Base-by-base conservation (phyloP, 2,888 invertebrate species). In the Allygus modestus region DNA sequence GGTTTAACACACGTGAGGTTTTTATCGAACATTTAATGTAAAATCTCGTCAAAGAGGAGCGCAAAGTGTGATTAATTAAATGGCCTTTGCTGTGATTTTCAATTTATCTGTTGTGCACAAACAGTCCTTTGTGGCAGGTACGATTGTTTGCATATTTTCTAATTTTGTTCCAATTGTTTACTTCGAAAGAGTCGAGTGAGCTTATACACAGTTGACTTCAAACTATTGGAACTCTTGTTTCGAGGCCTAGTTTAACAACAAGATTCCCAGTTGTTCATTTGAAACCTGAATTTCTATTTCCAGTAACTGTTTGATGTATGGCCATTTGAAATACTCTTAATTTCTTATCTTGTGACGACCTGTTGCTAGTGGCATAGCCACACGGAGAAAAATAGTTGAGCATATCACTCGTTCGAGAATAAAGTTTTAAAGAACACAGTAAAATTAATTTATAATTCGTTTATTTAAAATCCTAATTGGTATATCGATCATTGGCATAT, bases 71-170 rank as follows among this genome's bases (percentile, higher is more conserved):
- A 65, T 65, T 65, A 65, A 65, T 65, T 65, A 65, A 65, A 65
- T 65, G 65, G 65, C 31, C 31, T 65, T 65, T 65, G 65, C 65
- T 65, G 65, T 65, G 65, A 65, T 65, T 65, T 65, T 28, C 65
- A 65, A 65, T 65, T 65, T 65, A 65, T 65, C 65, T 65, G 65
- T 65, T 65, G 28, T 65, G 65, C 28, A 65, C 65, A 65, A 65
- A 65, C 65, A 65, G 11, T 15, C 15, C 65, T 65, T 65, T 65
- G 65, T 65, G 31, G 28, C 0, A 65, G 28, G 65, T 65, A 65
- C 28, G 15, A 17, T 65, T 65, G 65, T 65, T 65, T 65, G 65
- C 31, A 2, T 15, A 65, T 28, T 17, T 12, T 65, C 28, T 17
- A 65, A 65, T 31, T 65, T 65, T 28, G 65, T 28, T 28, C 65